Conservation (phyloP, 2,797 vertebrate genomes). For the Bradypus variegatus region DNA sequence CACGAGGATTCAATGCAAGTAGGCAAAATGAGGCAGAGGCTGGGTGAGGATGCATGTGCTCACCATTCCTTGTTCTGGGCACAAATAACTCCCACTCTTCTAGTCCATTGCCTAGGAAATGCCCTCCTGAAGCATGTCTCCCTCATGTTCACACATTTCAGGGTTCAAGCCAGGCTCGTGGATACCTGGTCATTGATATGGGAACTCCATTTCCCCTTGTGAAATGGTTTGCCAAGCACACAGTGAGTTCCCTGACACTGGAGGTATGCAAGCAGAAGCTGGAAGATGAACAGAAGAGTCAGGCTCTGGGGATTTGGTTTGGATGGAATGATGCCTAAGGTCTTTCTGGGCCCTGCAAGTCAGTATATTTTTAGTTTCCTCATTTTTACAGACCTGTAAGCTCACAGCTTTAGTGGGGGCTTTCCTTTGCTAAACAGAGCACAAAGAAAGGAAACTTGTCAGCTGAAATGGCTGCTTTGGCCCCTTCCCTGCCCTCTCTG, state of each 20-base stretch:
- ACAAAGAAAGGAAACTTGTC: too few relatives aligned
- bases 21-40: rapidly evolving
- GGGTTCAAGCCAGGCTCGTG: not conserved
- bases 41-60: not conserved
- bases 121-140: not conserved
- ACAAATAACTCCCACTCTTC: not conserved
- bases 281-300: not conserved
- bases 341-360: not conserved
- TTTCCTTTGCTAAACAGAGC: not conserved
- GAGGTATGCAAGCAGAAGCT: too few relatives aligned
- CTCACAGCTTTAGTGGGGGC: not conserved
- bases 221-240: not conserved
- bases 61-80: not conserved
- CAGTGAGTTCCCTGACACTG: not conserved
- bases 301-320: not conserved
- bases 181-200: not conserved
- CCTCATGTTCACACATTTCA: not conserved
- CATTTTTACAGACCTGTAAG: not conserved
- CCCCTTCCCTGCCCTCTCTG: too few relatives aligned
- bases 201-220: not conserved
- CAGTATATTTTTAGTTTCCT: not conserved
- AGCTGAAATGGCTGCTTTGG: not conserved
- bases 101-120: not conserved
- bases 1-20: not conserved
- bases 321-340: not conserved